Percentiles rank a stretch among this genome's conserved stretches.
These are phyloP conservation scores for Larimichthys crocea DNA, from an alignment of 2,113 vertebrate genomes.

Conservation along the genomic window DNA sequence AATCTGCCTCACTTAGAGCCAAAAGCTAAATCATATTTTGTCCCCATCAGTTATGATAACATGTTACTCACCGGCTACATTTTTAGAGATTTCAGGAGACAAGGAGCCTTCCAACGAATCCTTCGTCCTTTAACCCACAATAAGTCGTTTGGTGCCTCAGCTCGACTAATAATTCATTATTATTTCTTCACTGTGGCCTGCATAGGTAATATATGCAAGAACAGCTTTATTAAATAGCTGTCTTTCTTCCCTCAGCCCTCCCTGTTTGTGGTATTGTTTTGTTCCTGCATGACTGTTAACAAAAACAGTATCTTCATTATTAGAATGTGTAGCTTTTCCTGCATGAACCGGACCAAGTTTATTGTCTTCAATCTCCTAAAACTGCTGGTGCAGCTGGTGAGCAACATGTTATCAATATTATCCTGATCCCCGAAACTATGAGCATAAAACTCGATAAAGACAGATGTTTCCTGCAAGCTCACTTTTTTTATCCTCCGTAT, in stretches of 20 bases:
- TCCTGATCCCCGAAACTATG: not conserved
- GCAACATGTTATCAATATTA: not conserved
- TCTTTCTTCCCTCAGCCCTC: not conserved
- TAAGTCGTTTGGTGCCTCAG: not conserved
- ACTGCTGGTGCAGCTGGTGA: conserved; percentile 2
- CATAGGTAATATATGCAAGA: not conserved
- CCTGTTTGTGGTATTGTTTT: not conserved
- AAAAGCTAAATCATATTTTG: not conserved
- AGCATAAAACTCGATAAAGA: not conserved
- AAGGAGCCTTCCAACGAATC: not conserved
- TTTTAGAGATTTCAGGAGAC: not conserved
- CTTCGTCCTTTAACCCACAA: not conserved
- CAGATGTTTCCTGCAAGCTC: not conserved
- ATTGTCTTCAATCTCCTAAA: not conserved
- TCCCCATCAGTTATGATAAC: not conserved
- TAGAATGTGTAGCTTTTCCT: not conserved
- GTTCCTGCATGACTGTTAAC: not conserved
- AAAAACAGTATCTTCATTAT: not conserved
- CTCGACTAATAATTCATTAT: not conserved
- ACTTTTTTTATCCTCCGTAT: not conserved
- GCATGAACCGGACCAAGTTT: not conserved
- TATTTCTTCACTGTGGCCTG: not conserved
- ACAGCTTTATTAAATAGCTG: not conserved
- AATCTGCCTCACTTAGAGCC: not conserved
- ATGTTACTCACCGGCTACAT: not conserved